These are phyloP conservation scores for Aleiodes testaceus DNA, from an alignment of 2,888 invertebrate genomes.

Conservation along the genomic window DNA sequence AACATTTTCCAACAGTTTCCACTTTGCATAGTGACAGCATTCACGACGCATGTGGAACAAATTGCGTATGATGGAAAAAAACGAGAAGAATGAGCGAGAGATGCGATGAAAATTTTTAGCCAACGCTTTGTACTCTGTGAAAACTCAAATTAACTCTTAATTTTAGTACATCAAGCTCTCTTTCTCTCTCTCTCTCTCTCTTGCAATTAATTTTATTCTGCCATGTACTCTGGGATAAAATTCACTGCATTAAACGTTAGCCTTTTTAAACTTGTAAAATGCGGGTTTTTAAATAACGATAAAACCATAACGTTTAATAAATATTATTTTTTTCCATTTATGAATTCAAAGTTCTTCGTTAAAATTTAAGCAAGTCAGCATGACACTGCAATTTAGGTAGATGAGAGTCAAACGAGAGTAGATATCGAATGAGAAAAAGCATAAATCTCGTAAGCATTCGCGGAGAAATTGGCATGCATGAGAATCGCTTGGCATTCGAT, in stretches of 20 bases:
- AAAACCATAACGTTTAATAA: too few relatives aligned
- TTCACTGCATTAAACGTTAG: too few relatives aligned
- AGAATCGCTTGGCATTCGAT: constrained; percentile 70
- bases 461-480: constrained; percentile 70
- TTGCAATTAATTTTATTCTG: constrained; percentile 4
- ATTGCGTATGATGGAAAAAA: constrained; percentile 29
- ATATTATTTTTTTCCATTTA: neutral
- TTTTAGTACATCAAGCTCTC: neutral
- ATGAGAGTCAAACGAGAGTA: constrained; percentile 54
- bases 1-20: constrained; percentile 50
- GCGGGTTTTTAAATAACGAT: too few relatives aligned
- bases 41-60: constrained; percentile 51
- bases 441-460: constrained; percentile 64
- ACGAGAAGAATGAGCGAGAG: constrained; percentile 15
- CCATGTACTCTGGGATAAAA: too few relatives aligned
- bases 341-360: constrained; percentile 2
- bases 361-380: constrained; percentile 19
- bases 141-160: constrained; percentile 3
- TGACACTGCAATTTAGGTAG: constrained; percentile 34
- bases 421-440: constrained; percentile 66
- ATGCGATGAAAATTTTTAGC: constrained; percentile 13
- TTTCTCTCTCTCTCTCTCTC: neutral
- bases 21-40: constrained; percentile 55
- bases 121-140: constrained; percentile 31
- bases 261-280: too few relatives aligned